These are phyloP conservation scores for Mylabris sibirica DNA, from an alignment of 2,888 invertebrate genomes.

Conservation along the genomic window DNA sequence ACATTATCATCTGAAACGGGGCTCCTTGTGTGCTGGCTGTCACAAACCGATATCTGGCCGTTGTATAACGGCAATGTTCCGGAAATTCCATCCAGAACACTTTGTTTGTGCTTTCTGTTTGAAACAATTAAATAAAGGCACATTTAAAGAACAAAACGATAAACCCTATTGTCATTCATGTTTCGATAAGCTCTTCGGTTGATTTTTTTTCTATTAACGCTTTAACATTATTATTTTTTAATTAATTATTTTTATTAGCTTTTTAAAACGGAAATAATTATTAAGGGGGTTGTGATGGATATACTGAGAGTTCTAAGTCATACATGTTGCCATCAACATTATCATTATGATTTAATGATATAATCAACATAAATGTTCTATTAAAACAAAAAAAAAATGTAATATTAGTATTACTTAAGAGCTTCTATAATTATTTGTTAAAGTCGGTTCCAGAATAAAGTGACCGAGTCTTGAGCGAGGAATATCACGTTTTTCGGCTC, in stretches of 20 bases:
- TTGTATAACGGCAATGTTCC: conserved; percentile 99
- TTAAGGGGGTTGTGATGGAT: not conserved
- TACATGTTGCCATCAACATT: not conserved
- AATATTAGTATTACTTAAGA: not conserved
- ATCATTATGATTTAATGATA: not conserved
- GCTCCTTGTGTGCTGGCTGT: conserved; percentile 97
- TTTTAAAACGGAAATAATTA: not conserved
- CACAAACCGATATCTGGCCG: conserved; percentile 97
- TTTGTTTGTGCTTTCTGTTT: conserved; percentile 99
- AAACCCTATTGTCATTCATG: conserved; percentile 98
- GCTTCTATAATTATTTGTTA: not conserved
- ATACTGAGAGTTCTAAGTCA: conserved; percentile 10
- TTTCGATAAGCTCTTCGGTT: conserved; percentile 96
- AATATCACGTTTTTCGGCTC: too few species aligned
- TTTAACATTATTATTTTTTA: conserved; percentile 18
- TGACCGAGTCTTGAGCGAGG: too few species aligned
- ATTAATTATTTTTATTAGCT: conserved; percentile 6
- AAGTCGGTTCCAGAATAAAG: too few species aligned
- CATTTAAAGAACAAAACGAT: conserved; percentile 98
- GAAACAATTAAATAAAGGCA: conserved; percentile 97
- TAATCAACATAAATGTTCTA: not conserved
- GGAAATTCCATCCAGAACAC: conserved; percentile 99
- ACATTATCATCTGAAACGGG: conserved; percentile 96
- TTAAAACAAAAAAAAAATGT: not conserved
- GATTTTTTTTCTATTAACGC: conserved; percentile 48